These are phyloP conservation scores for Digitonthophagus gazella DNA, from an alignment of 2,888 invertebrate species.

Conservation along the genomic window DNA sequence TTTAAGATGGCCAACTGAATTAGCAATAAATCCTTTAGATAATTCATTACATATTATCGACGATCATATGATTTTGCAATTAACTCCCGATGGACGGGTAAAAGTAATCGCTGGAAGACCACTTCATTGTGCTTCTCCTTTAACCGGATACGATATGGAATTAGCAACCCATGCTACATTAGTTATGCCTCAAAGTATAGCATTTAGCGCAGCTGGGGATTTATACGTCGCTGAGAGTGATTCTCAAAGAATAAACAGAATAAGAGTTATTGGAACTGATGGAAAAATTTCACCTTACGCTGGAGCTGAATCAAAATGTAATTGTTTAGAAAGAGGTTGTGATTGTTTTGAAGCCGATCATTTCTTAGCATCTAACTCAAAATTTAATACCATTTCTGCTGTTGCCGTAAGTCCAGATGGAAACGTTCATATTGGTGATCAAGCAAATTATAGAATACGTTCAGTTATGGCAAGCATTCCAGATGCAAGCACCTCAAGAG, in stretches of 20 bases:
- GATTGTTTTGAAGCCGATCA: constrained; percentile 92
- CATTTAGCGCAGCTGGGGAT: constrained; percentile 89
- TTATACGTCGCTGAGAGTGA: constrained; percentile 95
- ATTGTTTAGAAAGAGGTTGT: constrained; percentile 87
- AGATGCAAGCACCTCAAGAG: constrained; percentile 76
- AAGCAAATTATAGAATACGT: constrained; percentile 84
- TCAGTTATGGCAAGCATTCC: constrained; percentile 89
- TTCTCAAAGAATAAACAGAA: constrained; percentile 89
- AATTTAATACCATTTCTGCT: constrained; percentile 91
- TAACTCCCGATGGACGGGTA: constrained; percentile 87
- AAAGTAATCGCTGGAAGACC: constrained; percentile 93
- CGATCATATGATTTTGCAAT: constrained; percentile 89
- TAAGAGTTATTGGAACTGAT: constrained; percentile 88
- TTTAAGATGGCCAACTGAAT: constrained; percentile 92
- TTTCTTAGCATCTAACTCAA: constrained; percentile 87
- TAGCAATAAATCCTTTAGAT: constrained; percentile 91
- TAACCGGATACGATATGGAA: constrained; percentile 77
- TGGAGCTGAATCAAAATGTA: constrained; percentile 91
- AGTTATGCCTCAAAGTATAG: constrained; percentile 91
- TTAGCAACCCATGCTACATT: constrained; percentile 88
- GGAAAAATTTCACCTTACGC: constrained; percentile 92
- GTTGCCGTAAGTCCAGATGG: constrained; percentile 93
- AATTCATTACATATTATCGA: constrained; percentile 95
- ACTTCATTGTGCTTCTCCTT: constrained; percentile 84
- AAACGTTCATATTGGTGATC: constrained; percentile 92